Conservation (phyloP, 2,888 invertebrate genomes). For the Epirrhoe tristata region DNA sequence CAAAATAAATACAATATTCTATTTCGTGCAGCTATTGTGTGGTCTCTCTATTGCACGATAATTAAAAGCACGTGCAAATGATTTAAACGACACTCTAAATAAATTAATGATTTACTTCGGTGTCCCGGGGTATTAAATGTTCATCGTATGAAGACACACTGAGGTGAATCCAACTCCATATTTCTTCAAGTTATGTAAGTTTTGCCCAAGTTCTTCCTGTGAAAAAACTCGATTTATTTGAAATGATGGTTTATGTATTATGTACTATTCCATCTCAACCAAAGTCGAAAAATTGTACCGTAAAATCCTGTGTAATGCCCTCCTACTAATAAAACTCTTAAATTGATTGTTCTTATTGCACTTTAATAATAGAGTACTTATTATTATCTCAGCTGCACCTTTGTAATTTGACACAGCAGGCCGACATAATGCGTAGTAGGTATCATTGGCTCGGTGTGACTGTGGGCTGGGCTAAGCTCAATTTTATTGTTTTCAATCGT, state of each 20-base stretch:
- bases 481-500: conserved; percentile 71
- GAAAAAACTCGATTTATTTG: no score
- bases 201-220: no score
- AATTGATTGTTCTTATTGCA: no score
- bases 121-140: background rate
- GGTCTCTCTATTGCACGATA: conserved; percentile 25
- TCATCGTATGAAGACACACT: conserved; percentile 1
- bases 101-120: conserved; percentile 59
- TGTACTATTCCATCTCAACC: no score
- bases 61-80: conserved; percentile 48
- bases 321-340: no score
- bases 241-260: no score
- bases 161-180: background rate
- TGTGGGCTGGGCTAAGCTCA: conserved; percentile 46
- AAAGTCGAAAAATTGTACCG: no score
- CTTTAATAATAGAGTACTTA: no score
- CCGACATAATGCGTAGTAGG: background rate
- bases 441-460: conserved; percentile 10
- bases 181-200: no score
- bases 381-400: background rate
- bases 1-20: no score
- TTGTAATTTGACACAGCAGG: background rate
- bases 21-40: conserved; percentile 28
- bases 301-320: no score
- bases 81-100: conserved; percentile 62